Base-by-base conservation (phyloP, 2,888 invertebrate species). In the Dinocampus coccinellae region DNA sequence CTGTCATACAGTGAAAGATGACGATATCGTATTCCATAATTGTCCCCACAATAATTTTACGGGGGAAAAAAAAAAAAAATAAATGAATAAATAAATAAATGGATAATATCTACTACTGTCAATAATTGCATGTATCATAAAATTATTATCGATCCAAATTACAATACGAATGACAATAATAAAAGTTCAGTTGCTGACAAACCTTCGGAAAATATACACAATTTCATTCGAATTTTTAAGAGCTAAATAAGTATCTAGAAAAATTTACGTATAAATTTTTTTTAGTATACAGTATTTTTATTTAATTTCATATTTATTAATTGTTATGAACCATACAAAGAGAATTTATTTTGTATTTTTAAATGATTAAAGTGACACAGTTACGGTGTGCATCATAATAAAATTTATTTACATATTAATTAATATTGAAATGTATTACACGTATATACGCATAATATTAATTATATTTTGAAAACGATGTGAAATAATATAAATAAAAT, bases 311-410 rank as follows among this genome's bases (percentile, higher is more conserved):
- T 29, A 29, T 29, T 29, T 29, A 3, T 29, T 29, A 4, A 29
- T 29, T 3, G 4, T 53, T 16, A 53, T 22, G 22, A 3, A 22
- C 7, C 9, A 3, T 24, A 7, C 1, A 10, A 36, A 36, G 1
- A 36, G 10, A 10, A 36, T 36, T 9, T 9, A 22, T 2, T 69
- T 63, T 33, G 73, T 72, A 11, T 60, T 65, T 42, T 72, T 73
- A 39, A 72, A 76, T 2, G 73, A 72, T 52, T 76, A 73, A 47
- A 71, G 64, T 13, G 73, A 73, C 29, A 74, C 57, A 34, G 55
- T 61, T 39, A 76, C 68, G 4, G 74, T 26, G 53, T 65, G 29
- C 29, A 29, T 29, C 3, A 7, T 29, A 29, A 29, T 26, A 26
- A n/a, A 24, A 4, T 24, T 24, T 24, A 11, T 9, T 33, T 9